A percentile compares a stretch with the other conserved stretches of the same genome.
phyloP scores from a whole-genome alignment of 2,888 invertebrate species.

The Clanis bilineata region DNA sequence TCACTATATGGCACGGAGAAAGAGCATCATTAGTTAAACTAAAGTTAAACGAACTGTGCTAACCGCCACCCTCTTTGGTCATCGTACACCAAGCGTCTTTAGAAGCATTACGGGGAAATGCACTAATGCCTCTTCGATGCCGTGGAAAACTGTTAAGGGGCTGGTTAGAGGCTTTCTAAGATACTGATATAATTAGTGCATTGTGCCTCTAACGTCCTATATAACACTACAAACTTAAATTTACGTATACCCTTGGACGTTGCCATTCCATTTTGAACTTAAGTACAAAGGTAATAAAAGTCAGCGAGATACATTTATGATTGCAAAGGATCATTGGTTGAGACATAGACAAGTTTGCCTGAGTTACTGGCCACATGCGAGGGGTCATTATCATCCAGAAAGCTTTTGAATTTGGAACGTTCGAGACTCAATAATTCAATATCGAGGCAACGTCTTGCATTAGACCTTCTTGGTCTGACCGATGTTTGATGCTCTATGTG shows the following conservation, averaged over 20 bases:
- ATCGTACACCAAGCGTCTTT: conserved; percentile 74
- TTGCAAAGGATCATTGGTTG: conserved; percentile 31
- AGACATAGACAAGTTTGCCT: conserved; percentile 60
- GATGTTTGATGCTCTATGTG: conserved; percentile 19
- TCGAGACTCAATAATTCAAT: conserved; percentile 62
- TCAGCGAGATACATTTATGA: neutral
- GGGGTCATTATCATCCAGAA: conserved; percentile 68
- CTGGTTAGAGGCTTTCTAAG: conserved; percentile 80
- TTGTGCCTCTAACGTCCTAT: conserved; percentile 69
- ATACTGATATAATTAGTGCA: conserved; percentile 80
- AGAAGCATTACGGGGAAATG: conserved; percentile 79
- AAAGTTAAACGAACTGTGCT: conserved; percentile 32
- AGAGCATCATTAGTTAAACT: conserved; percentile 10
- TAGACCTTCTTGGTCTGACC: conserved; percentile 37
- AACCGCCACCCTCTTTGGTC: conserved; percentile 58
- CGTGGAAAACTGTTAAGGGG: conserved; percentile 81
- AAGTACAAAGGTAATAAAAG: conserved; percentile 21
- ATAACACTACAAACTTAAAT: conserved; percentile 38
- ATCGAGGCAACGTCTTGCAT: conserved; percentile 44
- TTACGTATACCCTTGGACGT: conserved; percentile 18
- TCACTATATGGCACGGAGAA: neutral
- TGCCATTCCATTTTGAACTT: conserved; percentile 36
- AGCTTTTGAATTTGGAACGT: conserved; percentile 61
- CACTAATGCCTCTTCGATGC: conserved; percentile 78
- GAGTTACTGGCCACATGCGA: conserved; percentile 67